Evolutionary conservation across 2,888 invertebrate genomes (phyloP).

Genomic region (Rhimphoctona megacephalus): DNA sequence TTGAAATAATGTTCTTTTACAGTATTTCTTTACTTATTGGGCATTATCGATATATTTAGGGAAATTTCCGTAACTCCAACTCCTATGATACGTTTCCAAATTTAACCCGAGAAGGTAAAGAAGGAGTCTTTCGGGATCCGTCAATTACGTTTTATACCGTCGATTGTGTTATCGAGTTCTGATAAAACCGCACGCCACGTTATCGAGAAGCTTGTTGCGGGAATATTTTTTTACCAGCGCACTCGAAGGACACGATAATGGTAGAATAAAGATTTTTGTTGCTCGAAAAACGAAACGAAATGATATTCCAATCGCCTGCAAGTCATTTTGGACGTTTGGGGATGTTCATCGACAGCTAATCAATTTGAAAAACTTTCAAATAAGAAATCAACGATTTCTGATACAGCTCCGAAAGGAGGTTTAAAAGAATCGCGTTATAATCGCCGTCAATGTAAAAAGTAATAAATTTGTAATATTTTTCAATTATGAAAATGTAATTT

Average conservation of each 20-base stretch:
- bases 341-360: background rate
- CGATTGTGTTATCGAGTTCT: constrained; percentile 9
- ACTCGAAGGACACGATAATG: constrained; percentile 51
- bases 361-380: background rate
- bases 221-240: background rate
- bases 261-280: background rate
- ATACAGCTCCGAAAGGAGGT: background rate
- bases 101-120: constrained; percentile 23
- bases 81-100: background rate
- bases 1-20: background rate
- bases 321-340: background rate
- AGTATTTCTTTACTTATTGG: background rate
- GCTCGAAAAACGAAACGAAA: constrained; percentile 18
- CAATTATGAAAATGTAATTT: background rate
- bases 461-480: background rate
- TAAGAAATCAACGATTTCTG: background rate
- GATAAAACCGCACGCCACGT: background rate
- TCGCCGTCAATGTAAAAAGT: background rate
- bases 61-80: background rate
- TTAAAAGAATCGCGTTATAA: background rate
- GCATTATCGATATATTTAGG: background rate
- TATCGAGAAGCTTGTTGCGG: background rate
- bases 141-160: background rate
- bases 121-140: background rate
- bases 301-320: background rate